Evolutionary conservation across 2,113 vertebrate genomes (phyloP).

Genomic region (Tauraco erythrolophus): DNA sequence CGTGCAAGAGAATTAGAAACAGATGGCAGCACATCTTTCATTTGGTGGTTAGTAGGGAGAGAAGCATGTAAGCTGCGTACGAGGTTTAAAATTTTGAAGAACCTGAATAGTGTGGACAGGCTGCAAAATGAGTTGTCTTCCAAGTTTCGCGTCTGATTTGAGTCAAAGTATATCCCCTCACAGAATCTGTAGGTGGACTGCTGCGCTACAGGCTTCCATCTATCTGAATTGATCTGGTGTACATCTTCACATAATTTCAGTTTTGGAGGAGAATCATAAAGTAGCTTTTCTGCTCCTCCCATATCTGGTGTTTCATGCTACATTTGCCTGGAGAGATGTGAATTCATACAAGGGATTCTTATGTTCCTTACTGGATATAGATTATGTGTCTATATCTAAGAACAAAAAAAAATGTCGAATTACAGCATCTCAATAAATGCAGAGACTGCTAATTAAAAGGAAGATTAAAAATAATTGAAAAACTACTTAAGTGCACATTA

Average conservation of each 20-base stretch:
- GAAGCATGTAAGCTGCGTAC: neutral
- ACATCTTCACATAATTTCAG: neutral
- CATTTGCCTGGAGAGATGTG: neutral
- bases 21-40: neutral
- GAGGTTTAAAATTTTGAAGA: neutral
- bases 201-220: neutral
- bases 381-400: neutral
- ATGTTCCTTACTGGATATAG: neutral
- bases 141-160: neutral
- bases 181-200: neutral
- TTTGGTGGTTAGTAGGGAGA: neutral
- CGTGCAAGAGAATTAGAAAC: neutral
- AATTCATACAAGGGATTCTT: neutral
- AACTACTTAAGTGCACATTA: neutral
- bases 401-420: neutral
- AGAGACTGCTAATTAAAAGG: neutral
- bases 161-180: neutral
- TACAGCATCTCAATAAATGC: neutral
- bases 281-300: neutral
- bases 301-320: neutral
- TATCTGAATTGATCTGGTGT: neutral
- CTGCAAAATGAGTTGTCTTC: neutral
- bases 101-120: neutral
- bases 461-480: neutral
- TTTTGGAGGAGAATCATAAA: neutral